Evolutionary conservation across 2,113 vertebrate genomes (phyloP), one percentile per base, ranked within the genome.

Genomic region (Megaceryle torquata): DNA sequence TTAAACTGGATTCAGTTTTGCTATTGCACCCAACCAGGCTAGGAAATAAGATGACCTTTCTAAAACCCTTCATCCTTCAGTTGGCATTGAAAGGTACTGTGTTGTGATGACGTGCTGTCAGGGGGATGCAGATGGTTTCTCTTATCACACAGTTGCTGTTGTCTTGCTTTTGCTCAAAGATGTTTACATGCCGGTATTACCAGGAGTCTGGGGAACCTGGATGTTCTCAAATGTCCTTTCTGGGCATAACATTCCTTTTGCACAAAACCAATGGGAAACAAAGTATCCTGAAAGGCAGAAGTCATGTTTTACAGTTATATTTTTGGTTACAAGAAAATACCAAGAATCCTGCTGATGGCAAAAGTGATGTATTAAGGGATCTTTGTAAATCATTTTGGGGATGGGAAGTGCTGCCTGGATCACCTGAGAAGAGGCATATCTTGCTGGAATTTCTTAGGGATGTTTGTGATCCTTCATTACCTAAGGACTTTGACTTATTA

Each of bases 21-120:
- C 50, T 51, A 51, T 51, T 25, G 13, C 24, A 51, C 16, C 18
- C 63, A 83, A 7, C 21, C 17, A 50, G 25, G 20, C 41, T 1
- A 1, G 15, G 43, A 86, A 53, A 70, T 17, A 3, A 53, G 26
- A 26, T 16, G 13, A n/a, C 11, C 18, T 69, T 82, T 33, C 18
- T 60, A 61, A 89, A 69, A 74, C 22, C 7, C 12, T 53, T 51
- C 26, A 21, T 41, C 25, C n/a, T 59, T 17, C 43, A 46, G 24
- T 5, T 74, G 41, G 29, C 50, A 72, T 3, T 13, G 24, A 69
- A 14, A 22, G 11, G 7, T 24, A 2, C 1, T 13, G 0, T 26
- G 35, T 22, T 68, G 19, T 17, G 22, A 79, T 43, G 35, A 70
- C 33, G 4, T 82, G n/a, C 56, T 70, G 22, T 25, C 28, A 41